These are phyloP conservation scores for Megaceryle torquata DNA, from an alignment of 2,113 vertebrate species.

Conservation along the genomic window DNA sequence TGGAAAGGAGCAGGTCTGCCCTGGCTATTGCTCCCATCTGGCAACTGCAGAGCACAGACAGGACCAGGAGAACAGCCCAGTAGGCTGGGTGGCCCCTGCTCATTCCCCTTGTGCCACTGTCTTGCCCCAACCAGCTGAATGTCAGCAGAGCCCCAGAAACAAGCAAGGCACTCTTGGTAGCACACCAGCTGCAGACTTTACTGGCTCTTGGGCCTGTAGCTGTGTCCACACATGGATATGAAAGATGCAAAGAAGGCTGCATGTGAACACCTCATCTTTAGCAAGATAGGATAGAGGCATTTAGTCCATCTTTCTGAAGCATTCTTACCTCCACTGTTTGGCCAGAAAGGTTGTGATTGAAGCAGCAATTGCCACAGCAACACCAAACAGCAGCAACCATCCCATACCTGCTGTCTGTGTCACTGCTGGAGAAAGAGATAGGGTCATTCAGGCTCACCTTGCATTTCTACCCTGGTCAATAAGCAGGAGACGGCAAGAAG, in stretches of 20 bases:
- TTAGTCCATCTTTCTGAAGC: not conserved
- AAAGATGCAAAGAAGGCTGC: not conserved
- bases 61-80: not conserved
- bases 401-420: not conserved
- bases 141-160: not conserved
- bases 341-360: slow-evolving; percentile 30
- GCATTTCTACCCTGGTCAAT: not conserved
- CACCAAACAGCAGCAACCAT: slow-evolving; percentile 31
- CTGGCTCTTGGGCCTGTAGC: not conserved
- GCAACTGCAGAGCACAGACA: not conserved
- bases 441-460: not conserved
- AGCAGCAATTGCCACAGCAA: not conserved
- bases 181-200: not conserved
- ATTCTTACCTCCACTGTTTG: slow-evolving; percentile 56
- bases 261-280: not conserved
- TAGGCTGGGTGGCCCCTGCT: not conserved
- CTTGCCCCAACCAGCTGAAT: not conserved
- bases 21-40: not conserved
- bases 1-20: not conserved
- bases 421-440: slow-evolving; percentile 11
- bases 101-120: not conserved
- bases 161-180: not conserved
- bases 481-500: not conserved
- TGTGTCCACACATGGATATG: not conserved
- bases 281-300: not conserved